Percentiles rank a stretch among this genome's conserved stretches.
Conservation (phyloP, 2,113 vertebrate species). For the Willisornis vidua region DNA sequence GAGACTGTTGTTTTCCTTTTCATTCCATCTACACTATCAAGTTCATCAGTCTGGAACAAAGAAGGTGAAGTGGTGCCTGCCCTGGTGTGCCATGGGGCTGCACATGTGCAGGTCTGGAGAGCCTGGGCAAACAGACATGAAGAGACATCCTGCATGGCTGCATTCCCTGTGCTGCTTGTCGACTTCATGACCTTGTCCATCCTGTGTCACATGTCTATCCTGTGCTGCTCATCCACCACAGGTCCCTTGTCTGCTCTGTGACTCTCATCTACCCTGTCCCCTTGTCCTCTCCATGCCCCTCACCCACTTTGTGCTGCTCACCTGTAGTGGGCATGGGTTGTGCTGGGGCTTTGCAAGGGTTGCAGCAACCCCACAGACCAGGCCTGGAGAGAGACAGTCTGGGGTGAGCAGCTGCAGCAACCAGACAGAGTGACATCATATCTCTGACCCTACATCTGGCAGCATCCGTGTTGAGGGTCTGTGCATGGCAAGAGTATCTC, state of each 20-base stretch:
- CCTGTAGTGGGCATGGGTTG: accelerated
- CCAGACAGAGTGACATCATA: accelerated
- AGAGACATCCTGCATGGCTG: accelerated
- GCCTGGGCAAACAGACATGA: not conserved
- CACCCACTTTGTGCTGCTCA: too few relatives aligned
- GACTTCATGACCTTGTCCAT: accelerated
- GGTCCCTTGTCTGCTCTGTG: not conserved
- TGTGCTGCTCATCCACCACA: not conserved
- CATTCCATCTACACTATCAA: accelerated
- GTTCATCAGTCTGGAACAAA: accelerated
- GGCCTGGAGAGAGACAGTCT: not conserved
- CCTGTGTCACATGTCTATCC: accelerated
- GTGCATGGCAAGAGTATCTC: accelerated
- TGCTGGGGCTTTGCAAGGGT: not conserved
- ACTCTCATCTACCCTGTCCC: not conserved
- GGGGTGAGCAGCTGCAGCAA: not conserved
- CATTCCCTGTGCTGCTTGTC: not conserved
- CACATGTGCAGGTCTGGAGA: accelerated
- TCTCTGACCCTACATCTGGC: accelerated
- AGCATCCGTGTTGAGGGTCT: accelerated
- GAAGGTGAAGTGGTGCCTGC: not conserved
- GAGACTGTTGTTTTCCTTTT: not conserved
- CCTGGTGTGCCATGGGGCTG: accelerated
- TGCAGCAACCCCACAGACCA: too few relatives aligned
- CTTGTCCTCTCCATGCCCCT: accelerated